phyloP scores from a whole-genome alignment of 2,888 invertebrate species.

The Pterostichus niger region DNA sequence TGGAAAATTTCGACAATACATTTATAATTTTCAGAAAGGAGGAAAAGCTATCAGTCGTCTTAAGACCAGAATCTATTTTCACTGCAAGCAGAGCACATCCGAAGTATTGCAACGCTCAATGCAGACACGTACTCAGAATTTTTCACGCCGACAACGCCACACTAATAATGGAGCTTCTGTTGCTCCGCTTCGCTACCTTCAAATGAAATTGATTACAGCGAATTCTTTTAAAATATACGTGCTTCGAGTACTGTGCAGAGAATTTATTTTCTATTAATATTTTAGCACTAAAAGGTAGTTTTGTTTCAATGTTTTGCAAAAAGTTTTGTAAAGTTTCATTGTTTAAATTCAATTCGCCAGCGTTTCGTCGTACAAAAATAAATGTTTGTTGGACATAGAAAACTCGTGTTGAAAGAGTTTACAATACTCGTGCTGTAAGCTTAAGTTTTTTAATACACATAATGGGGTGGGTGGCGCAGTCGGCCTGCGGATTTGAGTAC shows the following conservation, averaged over 20 bases:
- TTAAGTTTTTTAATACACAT: no score
- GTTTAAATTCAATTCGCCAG: background rate
- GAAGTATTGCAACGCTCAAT: background rate
- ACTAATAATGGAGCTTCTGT: background rate
- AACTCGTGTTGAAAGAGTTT: no score
- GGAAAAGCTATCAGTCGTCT: background rate
- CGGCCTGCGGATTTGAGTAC: no score
- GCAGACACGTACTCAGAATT: background rate
- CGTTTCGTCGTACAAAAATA: no score
- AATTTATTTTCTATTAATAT: no score
- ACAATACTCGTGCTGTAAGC: no score
- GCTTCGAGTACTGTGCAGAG: background rate
- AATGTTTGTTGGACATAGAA: no score
- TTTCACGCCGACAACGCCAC: background rate
- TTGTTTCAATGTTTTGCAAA: background rate
- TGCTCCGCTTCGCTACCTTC: background rate
- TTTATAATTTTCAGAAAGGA: no score
- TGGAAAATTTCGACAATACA: no score
- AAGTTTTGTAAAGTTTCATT: background rate
- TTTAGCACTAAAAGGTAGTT: no score
- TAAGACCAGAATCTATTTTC: background rate
- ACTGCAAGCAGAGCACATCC: background rate
- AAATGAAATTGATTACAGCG: constrained; percentile 4
- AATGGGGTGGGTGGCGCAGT: no score
- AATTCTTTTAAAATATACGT: constrained; percentile 6